Conservation (phyloP, 2,113 vertebrate genomes). For the Labeo catla region DNA sequence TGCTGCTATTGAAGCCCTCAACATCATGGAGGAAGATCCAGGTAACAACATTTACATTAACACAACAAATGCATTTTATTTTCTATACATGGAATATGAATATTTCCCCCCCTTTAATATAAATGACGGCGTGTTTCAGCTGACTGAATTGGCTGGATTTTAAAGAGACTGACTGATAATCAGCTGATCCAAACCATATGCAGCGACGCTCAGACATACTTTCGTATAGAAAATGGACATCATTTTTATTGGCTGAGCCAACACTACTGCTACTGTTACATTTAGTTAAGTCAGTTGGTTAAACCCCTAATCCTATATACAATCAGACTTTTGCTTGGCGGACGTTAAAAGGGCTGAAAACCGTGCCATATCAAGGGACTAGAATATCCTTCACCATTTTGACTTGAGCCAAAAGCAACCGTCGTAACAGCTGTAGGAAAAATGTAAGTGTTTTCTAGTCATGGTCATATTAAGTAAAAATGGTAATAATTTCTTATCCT, state of each 20-base stretch:
- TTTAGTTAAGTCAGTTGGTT: not conserved
- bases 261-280: not conserved
- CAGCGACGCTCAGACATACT: not conserved
- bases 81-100: not conserved
- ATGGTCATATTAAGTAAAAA: too few relatives aligned
- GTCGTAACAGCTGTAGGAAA: too few relatives aligned
- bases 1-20: slow-evolving; percentile 92
- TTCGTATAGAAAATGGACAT: not conserved
- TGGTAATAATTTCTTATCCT: too few relatives aligned
- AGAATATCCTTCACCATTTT: not conserved
- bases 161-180: slow-evolving; percentile 17
- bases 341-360: not conserved
- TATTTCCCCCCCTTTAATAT: not conserved
- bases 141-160: slow-evolving; percentile 41
- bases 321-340: slow-evolving; percentile 7
- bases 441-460: too few relatives aligned
- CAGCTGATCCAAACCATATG: slow-evolving; percentile 49
- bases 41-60: slow-evolving; percentile 72
- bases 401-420: not conserved
- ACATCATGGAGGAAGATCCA: slow-evolving; percentile 97
- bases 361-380: not conserved
- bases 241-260: not conserved
- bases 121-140: not conserved
- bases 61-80: not conserved
- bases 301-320: not conserved